These are phyloP conservation scores for Hydrochoerus hydrochaeris DNA, from an alignment of 2,113 vertebrate genomes.

Conservation along the genomic window DNA sequence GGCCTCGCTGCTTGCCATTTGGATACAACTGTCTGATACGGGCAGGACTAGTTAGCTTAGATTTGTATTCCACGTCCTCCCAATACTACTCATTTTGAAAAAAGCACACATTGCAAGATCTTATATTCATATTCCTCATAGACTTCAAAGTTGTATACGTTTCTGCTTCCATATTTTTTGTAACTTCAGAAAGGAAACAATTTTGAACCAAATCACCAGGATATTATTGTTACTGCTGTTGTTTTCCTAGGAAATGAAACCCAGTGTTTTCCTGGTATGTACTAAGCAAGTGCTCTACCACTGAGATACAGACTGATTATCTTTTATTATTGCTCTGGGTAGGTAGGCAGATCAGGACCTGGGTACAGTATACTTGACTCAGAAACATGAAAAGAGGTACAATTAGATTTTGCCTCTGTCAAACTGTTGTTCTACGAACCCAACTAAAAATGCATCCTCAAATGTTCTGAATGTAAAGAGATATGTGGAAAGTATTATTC, in stretches of 20 bases:
- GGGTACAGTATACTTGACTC: neutral
- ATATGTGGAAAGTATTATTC: neutral
- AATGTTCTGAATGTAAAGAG: neutral
- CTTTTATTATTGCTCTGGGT: neutral
- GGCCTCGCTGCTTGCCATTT: neutral
- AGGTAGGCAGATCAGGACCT: neutral
- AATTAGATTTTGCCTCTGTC: neutral
- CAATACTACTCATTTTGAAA: neutral
- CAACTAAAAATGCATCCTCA: neutral
- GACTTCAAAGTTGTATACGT: neutral
- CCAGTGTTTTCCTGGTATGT: neutral
- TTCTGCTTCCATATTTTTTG: slow-evolving; percentile 17
- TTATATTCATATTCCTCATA: neutral
- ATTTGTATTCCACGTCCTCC: neutral
- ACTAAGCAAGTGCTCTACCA: neutral
- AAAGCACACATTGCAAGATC: neutral
- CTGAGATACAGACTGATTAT: neutral
- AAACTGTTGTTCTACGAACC: neutral
- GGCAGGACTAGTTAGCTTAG: neutral
- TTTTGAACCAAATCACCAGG: neutral
- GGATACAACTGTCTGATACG: neutral
- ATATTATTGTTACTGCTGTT: neutral
- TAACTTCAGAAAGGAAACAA: neutral
- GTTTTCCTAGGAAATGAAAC: neutral
- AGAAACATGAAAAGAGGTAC: neutral